phyloP scores from a whole-genome alignment of 2,888 invertebrate genomes.

The Oscheius onirici region DNA sequence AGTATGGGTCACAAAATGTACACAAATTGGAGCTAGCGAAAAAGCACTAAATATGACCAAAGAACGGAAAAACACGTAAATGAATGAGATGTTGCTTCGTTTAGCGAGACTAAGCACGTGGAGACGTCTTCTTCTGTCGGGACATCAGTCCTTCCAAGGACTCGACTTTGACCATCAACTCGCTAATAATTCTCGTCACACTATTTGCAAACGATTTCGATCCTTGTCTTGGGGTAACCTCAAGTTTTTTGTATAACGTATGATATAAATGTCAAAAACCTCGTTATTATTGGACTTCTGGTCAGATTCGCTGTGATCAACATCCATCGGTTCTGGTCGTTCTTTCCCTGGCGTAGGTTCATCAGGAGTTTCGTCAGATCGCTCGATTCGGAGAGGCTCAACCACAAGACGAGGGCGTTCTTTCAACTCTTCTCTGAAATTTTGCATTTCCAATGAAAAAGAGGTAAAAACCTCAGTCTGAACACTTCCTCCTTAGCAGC shows the following conservation, averaged over 20 bases:
- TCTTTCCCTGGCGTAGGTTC: slow-evolving; percentile 40
- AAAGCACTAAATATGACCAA: no score
- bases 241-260: background rate
- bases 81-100: no score
- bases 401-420: slow-evolving; percentile 49
- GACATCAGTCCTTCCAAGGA: slow-evolving; percentile 18
- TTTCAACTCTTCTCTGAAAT: slow-evolving; percentile 29
- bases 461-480: slow-evolving; percentile 31
- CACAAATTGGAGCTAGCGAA: no score
- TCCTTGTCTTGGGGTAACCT: slow-evolving; percentile 9
- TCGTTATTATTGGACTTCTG: background rate
- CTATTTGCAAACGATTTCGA: slow-evolving; percentile 18
- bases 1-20: no score
- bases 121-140: slow-evolving; percentile 7
- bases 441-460: background rate
- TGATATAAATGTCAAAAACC: background rate
- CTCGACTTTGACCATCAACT: slow-evolving; percentile 35
- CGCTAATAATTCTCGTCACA: slow-evolving; percentile 33
- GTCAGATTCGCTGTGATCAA: background rate
- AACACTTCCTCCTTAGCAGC: slow-evolving; percentile 50
- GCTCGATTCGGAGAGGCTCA: slow-evolving; percentile 46
- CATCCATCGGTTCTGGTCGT: background rate
- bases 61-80: no score
- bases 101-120: background rate
- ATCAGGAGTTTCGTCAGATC: slow-evolving; percentile 40